phyloP scores from a whole-genome alignment of 1,140 invertebrate species.

The Drosophila equinoxialis region DNA sequence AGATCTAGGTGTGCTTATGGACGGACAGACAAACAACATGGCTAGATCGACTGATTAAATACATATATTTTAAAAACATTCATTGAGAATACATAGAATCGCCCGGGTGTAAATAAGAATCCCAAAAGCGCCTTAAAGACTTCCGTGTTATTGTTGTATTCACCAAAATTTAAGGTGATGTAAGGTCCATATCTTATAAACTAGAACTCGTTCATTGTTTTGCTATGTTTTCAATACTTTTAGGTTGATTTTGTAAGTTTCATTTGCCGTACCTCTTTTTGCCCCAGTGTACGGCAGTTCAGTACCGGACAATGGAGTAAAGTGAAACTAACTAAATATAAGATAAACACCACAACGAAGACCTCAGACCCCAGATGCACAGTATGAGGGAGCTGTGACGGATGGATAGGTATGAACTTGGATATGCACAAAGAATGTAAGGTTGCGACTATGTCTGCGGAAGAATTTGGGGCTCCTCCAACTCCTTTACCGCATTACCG shows the following conservation, averaged over 20 bases:
- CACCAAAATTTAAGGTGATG: too few relatives aligned
- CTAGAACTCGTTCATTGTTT: too few relatives aligned
- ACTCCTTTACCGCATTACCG: slow-evolving; percentile 49
- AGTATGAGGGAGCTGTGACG: slow-evolving; percentile 35
- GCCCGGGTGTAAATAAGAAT: too few relatives aligned
- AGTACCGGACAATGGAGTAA: slow-evolving; percentile 13
- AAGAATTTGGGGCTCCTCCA: not conserved
- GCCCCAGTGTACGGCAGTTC: not conserved
- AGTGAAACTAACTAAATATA: slow-evolving; percentile 52
- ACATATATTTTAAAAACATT: too few relatives aligned
- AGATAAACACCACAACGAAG: slow-evolving; percentile 63
- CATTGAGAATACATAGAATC: too few relatives aligned
- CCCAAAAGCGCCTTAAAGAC: too few relatives aligned
- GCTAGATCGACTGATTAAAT: too few relatives aligned
- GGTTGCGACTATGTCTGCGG: not conserved
- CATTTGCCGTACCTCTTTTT: not conserved
- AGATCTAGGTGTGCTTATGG: too few relatives aligned
- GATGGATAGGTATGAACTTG: slow-evolving; percentile 16
- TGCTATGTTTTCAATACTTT: too few relatives aligned
- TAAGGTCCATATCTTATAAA: too few relatives aligned
- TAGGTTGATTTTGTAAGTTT: not conserved
- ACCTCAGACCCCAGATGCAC: not conserved
- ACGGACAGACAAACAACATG: too few relatives aligned
- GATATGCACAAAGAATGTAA: slow-evolving; percentile 14
- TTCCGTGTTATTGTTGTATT: too few relatives aligned